Evolutionary conservation across 2,888 invertebrate genomes (phyloP).

Genomic region (Ormyrus thymus): DNA sequence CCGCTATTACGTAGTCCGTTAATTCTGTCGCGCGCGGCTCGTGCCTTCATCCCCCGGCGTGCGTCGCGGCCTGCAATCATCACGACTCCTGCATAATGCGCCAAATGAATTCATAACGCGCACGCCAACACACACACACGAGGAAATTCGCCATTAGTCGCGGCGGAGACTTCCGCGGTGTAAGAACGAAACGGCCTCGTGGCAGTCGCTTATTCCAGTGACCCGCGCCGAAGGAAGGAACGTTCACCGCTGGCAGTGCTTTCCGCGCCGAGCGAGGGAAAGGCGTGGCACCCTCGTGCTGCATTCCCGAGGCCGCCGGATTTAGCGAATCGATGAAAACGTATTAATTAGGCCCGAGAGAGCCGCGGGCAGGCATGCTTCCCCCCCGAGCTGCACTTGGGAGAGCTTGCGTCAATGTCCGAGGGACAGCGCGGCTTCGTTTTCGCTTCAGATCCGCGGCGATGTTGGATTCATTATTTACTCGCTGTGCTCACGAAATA

Average conservation of each 20-base stretch:
- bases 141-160: conserved; percentile 24
- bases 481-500: no score
- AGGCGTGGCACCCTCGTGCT: conserved; percentile 68
- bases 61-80: no score
- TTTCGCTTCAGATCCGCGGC: no score
- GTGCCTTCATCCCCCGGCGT: no score
- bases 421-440: no score
- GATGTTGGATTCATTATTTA: no score
- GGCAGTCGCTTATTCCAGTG: conserved; percentile 68
- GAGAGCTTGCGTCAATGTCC: no score
- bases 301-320: conserved; percentile 21
- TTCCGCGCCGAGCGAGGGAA: conserved; percentile 61
- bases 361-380: conserved; percentile 5
- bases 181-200: conserved; percentile 50
- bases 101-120: no score
- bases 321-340: conserved; percentile 36
- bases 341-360: conserved; percentile 12
- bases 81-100: no score
- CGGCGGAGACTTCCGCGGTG: conserved; percentile 14
- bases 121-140: neutral
- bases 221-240: conserved; percentile 66
- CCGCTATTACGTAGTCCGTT: no score
- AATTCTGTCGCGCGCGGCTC: no score
- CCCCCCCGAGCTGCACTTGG: neutral
- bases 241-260: conserved; percentile 63